Evolutionary conservation across 2,113 vertebrate species (phyloP), one percentile per base, ranked within the genome.

Genomic region (Scomber colias): DNA sequence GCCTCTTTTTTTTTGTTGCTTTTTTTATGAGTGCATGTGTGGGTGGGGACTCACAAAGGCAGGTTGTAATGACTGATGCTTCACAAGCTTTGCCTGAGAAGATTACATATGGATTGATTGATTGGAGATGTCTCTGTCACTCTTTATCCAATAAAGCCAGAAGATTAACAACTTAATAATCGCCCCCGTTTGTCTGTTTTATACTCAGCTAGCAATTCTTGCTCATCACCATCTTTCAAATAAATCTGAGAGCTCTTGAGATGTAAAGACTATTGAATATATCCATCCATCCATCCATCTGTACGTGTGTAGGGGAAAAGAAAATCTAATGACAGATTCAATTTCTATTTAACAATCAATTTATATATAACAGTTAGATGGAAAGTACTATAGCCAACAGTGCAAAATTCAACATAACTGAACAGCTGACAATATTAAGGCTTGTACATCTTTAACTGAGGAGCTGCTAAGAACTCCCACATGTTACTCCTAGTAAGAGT

Each of bases 51-150:
- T 69, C 46, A n/a, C 48, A 51, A 54, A 48, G 19, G 30, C 51
- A 30, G 27, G 53, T 70, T 64, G 64, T 86, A 88, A 89, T 79
- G 88, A 90, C 66, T 55, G 64, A 81, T 31, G 81, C 79, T 81
- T 75, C 46, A 51, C 21, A 16, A 73, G 78, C 40, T 84, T 79
- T 81, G 56, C 82, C 72, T 19, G 77, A 57, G 84, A 80, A 85
- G 88, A 91, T 91, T 87, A 89, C 76, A 86, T 61, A 53, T 82
- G 56, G 65, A 90, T 87, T 62, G 82, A 90, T 71, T 83, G 83
- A 89, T 73, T 13, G 19, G 71, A 67, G 77, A 75, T 83, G 73
- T 82, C 63, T 78, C 76, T 56, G 80, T 87, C 90, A 75, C 71
- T 89, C 74, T 68, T 85, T 73, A 76, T 85, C 88, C 77, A 77